Conservation (phyloP, 1,140 invertebrate genomes). For the Drosophila neocordata region DNA sequence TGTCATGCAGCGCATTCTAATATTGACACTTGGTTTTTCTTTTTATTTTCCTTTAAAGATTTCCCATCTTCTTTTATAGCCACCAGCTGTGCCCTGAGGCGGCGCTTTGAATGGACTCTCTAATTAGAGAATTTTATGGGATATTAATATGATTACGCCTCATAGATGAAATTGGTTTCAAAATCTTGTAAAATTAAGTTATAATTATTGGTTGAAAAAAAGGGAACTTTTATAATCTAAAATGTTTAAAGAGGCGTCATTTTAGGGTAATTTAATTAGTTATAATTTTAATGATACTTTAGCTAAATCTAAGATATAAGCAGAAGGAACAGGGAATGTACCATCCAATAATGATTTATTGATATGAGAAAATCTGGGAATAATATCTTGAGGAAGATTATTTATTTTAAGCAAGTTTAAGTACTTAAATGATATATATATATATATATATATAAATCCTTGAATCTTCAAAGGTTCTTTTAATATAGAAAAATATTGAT, state of each 20-base stretch:
- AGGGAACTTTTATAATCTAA: background rate
- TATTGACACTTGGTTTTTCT: slow-evolving; percentile 47
- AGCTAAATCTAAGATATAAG: background rate
- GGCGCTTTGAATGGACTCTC: slow-evolving; percentile 60
- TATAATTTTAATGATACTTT: background rate
- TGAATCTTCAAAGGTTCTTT: too few relatives aligned
- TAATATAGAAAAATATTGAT: too few relatives aligned
- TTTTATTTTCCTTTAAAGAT: slow-evolving; percentile 6
- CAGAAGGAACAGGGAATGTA: too few relatives aligned
- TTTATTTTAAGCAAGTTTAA: too few relatives aligned
- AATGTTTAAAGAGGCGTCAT: slow-evolving; percentile 33
- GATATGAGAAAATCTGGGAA: too few relatives aligned
- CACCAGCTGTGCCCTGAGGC: slow-evolving; percentile 50
- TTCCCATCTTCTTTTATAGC: slow-evolving; percentile 44
- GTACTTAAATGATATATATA: too few relatives aligned
- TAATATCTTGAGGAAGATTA: too few relatives aligned
- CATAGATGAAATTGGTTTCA: slow-evolving; percentile 17
- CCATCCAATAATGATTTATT: background rate
- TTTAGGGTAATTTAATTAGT: slow-evolving; percentile 43
- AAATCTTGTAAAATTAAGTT: slow-evolving; percentile 62
- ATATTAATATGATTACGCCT: slow-evolving; percentile 72
- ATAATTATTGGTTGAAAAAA: slow-evolving; percentile 47
- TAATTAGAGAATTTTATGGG: slow-evolving; percentile 73
- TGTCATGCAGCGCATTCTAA: slow-evolving; percentile 60
- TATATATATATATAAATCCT: too few relatives aligned